Base-by-base conservation (phyloP, 2,113 vertebrate species). In the Hippocampus abdominalis region DNA sequence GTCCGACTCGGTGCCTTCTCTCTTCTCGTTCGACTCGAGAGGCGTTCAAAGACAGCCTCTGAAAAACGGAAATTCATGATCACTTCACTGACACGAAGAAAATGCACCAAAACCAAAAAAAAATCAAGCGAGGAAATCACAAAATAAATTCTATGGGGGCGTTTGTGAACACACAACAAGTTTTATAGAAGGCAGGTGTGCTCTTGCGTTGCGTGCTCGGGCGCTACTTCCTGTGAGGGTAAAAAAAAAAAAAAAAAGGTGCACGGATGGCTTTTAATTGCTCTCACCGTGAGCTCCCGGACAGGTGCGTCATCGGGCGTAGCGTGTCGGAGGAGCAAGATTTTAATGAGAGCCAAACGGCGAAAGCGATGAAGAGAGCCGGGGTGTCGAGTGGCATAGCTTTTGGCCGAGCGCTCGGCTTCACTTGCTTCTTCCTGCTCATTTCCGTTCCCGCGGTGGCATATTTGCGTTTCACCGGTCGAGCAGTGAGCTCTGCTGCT, bases 221-320 rank as follows among this genome's bases (percentile, higher is more conserved):
- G 36, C 23, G 3, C 11, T 23, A n/a, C 18, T 64, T 64, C n/a
- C 18, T 18, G 6, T 21, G 49, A 51, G 48, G 48, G 8, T 49
- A 21, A 63, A 64, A 63, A 64, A n/a, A n/a, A n/a, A n/a, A n/a
- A n/a, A n/a, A n/a, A n/a, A n/a, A n/a, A n/a, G 23, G 11, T 12
- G 7, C 23, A 4, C 62, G 46, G n/a, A 61, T 69, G 44, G 40
- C 15, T 76, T 74, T 82, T 84, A 84, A 87, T 85, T 88, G 85
- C 77, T 68, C 63, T 65, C 44, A 42, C 70, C 61, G 62, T 83
- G 72, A 74, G 40, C 48, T 60, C 70, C 64, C 63, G 32, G 74
- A 72, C 78, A 44, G 54, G 65, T n/a, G 54, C 64, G 49, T 4
- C 68, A 74, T 4, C 0, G 29, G 29, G 3, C 29, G 29, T 29